Percentiles rank a stretch among this genome's conserved stretches.
These are phyloP conservation scores for Conus betulinus DNA, from an alignment of 1,140 invertebrate species.

Conservation along the genomic window DNA sequence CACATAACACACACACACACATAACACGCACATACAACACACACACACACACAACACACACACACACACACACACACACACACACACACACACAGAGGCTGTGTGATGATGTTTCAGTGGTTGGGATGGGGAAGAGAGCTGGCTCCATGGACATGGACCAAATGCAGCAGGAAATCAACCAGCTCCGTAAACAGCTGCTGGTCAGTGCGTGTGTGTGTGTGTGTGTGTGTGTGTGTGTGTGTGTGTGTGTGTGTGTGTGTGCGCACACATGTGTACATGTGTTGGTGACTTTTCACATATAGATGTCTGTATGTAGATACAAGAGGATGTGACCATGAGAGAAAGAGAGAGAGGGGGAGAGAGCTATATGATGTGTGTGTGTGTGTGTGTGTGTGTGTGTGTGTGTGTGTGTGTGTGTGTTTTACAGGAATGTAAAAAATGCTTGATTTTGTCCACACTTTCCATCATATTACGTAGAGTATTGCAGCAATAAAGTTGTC, in stretches of 20 bases:
- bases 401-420: no score
- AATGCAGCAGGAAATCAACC: slow-evolving; percentile 41
- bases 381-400: no score
- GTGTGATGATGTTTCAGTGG: slow-evolving; percentile 2
- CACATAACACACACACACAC: no score
- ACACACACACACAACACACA: no score
- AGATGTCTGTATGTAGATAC: background rate
- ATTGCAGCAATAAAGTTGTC: no score
- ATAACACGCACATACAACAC: no score
- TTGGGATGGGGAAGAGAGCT: background rate
- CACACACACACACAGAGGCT: no score
- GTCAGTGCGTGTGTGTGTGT: slow-evolving; percentile 26
- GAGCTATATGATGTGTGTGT: no score
- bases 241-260: no score
- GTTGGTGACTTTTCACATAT: background rate
- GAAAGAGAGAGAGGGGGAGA: no score
- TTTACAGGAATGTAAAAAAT: background rate
- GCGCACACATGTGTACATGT: background rate
- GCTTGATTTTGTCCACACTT: background rate
- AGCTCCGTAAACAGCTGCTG: slow-evolving; percentile 37
- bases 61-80: no score
- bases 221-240: slow-evolving; percentile 19
- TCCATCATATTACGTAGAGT: no score
- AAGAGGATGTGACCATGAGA: background rate
- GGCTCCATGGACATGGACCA: slow-evolving; percentile 34